phyloP scores from a whole-genome alignment of 2,797 vertebrate species.

The Rhabdophis nuchalis region DNA sequence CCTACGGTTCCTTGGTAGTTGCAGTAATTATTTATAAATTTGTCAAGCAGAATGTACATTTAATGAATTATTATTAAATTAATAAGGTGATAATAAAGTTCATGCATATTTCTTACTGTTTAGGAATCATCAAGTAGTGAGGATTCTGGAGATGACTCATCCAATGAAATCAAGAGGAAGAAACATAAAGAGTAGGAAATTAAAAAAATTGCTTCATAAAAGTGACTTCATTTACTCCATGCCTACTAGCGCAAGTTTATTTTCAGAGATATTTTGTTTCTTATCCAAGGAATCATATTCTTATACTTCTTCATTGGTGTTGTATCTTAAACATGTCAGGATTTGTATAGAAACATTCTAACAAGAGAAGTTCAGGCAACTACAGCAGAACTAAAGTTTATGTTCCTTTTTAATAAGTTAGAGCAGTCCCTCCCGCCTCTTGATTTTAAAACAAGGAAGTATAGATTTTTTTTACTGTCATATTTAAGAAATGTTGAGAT shows the following conservation, averaged over 20 bases:
- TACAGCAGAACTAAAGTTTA: neutral
- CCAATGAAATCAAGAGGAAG: conserved; percentile 76
- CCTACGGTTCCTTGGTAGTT: neutral
- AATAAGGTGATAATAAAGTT: neutral
- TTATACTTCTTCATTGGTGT: neutral
- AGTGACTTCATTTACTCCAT: neutral
- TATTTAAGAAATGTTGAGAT: neutral
- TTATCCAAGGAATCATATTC: neutral
- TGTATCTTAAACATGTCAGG: neutral
- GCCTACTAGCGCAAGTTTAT: neutral
- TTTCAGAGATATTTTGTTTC: neutral
- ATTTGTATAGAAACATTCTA: neutral
- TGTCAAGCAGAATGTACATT: neutral
- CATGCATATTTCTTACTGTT: neutral
- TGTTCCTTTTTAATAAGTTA: neutral
- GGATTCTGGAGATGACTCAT: conserved; percentile 80
- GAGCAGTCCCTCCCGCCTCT: neutral
- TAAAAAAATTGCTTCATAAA: neutral
- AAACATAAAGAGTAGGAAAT: conserved; percentile 86
- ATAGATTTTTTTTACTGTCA: neutral
- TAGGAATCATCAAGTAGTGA: conserved; percentile 89
- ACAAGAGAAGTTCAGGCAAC: neutral
- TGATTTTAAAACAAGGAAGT: neutral
- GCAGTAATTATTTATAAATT: neutral
- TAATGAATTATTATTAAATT: neutral